Evolutionary conservation across 1,140 invertebrate genomes (phyloP).

Genomic region (Apis laboriosa): DNA sequence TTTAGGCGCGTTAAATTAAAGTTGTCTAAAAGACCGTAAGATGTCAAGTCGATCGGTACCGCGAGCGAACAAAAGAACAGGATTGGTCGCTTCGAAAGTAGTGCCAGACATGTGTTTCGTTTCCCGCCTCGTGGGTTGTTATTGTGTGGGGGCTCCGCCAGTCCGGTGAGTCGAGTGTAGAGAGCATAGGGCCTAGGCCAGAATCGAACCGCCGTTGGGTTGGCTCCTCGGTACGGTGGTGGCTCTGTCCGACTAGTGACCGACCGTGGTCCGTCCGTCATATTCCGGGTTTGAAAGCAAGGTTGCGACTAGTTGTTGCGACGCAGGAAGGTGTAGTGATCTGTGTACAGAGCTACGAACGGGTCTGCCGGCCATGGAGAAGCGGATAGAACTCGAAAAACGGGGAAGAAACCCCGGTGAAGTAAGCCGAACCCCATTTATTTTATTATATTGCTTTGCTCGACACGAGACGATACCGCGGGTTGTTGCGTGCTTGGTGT

Average conservation of each 20-base stretch:
- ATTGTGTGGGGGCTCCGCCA: constrained; percentile 67
- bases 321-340: constrained; percentile 75
- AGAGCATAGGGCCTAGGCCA: constrained; percentile 66
- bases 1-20: constrained; percentile 39
- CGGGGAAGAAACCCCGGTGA: constrained; percentile 90
- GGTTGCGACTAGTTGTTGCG: constrained; percentile 77
- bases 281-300: constrained; percentile 79
- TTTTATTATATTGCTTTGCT: constrained; percentile 47
- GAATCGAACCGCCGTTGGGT: constrained; percentile 74
- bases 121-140: constrained; percentile 70
- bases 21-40: constrained; percentile 23
- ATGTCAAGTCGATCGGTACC: constrained; percentile 23
- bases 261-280: constrained; percentile 77
- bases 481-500: constrained; percentile 37
- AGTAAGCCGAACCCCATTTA: constrained; percentile 83
- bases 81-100: constrained; percentile 76
- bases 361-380: constrained; percentile 88
- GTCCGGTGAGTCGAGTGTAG: constrained; percentile 63
- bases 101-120: constrained; percentile 75
- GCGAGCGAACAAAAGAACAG: constrained; percentile 4
- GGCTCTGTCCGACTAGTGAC: constrained; percentile 72
- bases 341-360: constrained; percentile 42
- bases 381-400: constrained; percentile 94
- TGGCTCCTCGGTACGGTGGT: constrained; percentile 66
- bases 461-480: constrained; percentile 23